phyloP scores from a whole-genome alignment of 2,797 vertebrate species.

The Apogon talboti region DNA sequence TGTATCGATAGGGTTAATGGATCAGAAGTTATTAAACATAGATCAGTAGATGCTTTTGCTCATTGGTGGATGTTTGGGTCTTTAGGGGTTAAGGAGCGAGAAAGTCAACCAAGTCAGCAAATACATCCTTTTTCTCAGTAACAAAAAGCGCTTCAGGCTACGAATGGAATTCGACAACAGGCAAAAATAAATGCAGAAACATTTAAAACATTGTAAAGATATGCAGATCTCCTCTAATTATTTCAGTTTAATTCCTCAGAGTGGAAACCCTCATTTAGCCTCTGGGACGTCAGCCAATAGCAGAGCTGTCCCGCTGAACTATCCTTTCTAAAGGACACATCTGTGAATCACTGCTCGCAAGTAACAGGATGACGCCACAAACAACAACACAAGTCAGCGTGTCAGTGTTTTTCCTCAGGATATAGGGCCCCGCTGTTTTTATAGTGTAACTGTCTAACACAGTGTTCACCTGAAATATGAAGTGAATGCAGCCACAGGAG shows the following conservation, averaged over 20 bases:
- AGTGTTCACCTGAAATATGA: conserved; percentile 20
- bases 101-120: not conserved
- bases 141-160: not conserved
- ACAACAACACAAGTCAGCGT: conserved; percentile 12
- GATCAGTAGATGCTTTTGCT: too few species aligned
- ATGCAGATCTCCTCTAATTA: conserved; percentile 7
- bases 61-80: too few species aligned
- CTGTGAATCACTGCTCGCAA: conserved; percentile 18
- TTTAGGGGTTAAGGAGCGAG: not conserved
- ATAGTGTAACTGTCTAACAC: conserved; percentile 9
- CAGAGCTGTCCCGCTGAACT: not conserved
- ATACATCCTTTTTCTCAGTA: not conserved
- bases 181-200: conserved; percentile 3
- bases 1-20: too few species aligned
- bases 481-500: conserved; percentile 14
- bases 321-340: conserved; percentile 5
- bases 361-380: not conserved
- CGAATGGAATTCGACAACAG: not conserved
- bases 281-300: not conserved
- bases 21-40: too few species aligned
- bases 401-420: conserved; percentile 20
- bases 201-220: not conserved
- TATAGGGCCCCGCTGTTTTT: conserved; percentile 26
- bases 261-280: not conserved
- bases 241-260: conserved; percentile 2